phyloP scores from a whole-genome alignment of 2,797 vertebrate species.

The Sebastes trivittatus region DNA sequence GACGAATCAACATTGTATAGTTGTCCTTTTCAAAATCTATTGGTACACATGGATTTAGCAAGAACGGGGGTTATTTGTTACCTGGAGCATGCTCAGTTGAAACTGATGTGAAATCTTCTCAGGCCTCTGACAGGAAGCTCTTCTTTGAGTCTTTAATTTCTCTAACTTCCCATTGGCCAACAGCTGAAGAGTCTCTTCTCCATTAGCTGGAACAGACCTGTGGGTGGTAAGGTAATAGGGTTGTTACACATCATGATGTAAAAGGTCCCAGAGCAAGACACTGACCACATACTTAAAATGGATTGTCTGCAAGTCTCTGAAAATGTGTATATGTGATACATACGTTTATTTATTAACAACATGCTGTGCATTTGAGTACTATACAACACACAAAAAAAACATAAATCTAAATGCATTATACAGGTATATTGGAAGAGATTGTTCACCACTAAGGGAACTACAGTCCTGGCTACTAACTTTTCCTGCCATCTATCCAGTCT shows the following conservation, averaged over 20 bases:
- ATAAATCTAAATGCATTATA: background rate
- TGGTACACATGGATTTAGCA: background rate
- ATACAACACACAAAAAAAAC: background rate
- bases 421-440: background rate
- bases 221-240: background rate
- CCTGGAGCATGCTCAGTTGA: constrained; percentile 92
- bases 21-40: background rate
- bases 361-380: background rate
- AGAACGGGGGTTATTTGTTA: constrained; percentile 39
- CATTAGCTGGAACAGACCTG: constrained; percentile 76
- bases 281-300: background rate
- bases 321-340: background rate
- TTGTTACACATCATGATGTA: constrained; percentile 9
- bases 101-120: constrained; percentile 89
- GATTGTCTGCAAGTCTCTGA: background rate
- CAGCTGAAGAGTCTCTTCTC: constrained; percentile 73
- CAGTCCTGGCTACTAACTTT: too few relatives aligned
- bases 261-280: background rate
- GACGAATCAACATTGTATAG: background rate
- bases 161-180: constrained; percentile 87
- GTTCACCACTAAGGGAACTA: background rate
- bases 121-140: constrained; percentile 84
- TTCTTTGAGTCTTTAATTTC: constrained; percentile 85
- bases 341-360: background rate
- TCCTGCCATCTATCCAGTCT: too few relatives aligned